A percentile compares a stretch with the other conserved stretches of the same genome.
phyloP scores from a whole-genome alignment of 2,888 invertebrate genomes.

The Monoplex corrugatus region DNA sequence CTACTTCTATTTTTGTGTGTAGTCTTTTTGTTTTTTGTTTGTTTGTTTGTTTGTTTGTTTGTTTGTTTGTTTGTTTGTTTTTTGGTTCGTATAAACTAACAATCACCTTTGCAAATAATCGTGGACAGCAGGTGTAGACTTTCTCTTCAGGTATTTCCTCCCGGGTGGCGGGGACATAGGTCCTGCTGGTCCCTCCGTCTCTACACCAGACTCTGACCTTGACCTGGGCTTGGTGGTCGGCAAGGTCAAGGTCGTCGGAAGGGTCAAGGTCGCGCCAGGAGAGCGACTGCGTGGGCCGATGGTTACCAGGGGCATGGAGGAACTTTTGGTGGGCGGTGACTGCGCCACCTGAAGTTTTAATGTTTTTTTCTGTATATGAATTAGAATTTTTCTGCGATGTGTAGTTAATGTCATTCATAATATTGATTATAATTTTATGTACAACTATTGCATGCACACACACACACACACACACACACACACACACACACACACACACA shows the following conservation, averaged over 20 bases:
- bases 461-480: background rate
- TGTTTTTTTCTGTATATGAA: too few relatives aligned
- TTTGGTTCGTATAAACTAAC: background rate
- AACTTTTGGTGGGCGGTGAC: background rate
- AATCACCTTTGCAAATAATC: constrained; percentile 38
- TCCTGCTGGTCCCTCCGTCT: background rate
- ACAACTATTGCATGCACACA: background rate
- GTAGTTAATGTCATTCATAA: too few relatives aligned
- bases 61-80: background rate
- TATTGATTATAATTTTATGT: too few relatives aligned
- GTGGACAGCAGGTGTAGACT: constrained; percentile 48
- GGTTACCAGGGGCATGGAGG: background rate
- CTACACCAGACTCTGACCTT: constrained; percentile 61
- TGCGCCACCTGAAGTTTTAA: constrained; percentile 39
- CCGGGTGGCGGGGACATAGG: constrained; percentile 34
- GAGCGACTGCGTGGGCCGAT: constrained; percentile 44
- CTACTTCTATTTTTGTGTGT: background rate
- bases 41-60: background rate
- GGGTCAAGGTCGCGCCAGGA: constrained; percentile 56
- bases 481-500: constrained; percentile 18
- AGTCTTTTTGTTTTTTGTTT: background rate
- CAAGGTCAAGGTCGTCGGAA: constrained; percentile 50
- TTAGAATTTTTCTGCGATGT: background rate
- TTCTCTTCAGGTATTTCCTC: constrained; percentile 51
- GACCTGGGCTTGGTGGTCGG: constrained; percentile 63